Percentiles rank a stretch among this genome's conserved stretches.
Evolutionary conservation across 1,140 invertebrate species (phyloP).

Genomic region (Ceratina calcarata): DNA sequence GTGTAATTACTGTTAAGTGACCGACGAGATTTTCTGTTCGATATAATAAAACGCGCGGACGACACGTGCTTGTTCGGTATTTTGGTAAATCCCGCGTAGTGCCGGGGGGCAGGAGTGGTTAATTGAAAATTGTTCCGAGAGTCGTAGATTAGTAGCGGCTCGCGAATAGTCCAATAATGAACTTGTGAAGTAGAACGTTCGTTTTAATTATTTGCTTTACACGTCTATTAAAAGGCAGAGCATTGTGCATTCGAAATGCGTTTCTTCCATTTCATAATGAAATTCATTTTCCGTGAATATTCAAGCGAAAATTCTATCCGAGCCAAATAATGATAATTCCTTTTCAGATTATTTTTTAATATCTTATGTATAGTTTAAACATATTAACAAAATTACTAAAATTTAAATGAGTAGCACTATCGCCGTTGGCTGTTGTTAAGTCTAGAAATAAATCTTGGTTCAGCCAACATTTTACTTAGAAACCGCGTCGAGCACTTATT

Average conservation of each 20-base stretch:
- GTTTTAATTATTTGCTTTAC: no score
- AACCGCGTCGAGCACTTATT: conserved; percentile 29
- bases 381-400: no score
- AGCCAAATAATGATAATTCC: no score
- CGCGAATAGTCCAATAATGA: neutral
- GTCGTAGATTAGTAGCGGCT: neutral
- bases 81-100: neutral
- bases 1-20: conserved; percentile 8
- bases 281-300: no score
- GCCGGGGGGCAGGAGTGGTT: neutral
- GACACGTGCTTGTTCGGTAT: neutral
- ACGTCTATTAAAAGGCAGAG: no score
- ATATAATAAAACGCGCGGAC: neutral
- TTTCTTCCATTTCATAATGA: no score
- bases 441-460: conserved; percentile 4
- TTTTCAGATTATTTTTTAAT: no score
- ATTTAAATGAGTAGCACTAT: no score
- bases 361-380: no score
- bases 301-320: no score
- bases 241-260: no score
- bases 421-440: neutral
- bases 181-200: no score
- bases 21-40: neutral
- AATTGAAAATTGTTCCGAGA: neutral
- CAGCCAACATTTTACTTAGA: conserved; percentile 24